Conservation (phyloP, 1,140 invertebrate species). For the Eciton burchellii region DNA sequence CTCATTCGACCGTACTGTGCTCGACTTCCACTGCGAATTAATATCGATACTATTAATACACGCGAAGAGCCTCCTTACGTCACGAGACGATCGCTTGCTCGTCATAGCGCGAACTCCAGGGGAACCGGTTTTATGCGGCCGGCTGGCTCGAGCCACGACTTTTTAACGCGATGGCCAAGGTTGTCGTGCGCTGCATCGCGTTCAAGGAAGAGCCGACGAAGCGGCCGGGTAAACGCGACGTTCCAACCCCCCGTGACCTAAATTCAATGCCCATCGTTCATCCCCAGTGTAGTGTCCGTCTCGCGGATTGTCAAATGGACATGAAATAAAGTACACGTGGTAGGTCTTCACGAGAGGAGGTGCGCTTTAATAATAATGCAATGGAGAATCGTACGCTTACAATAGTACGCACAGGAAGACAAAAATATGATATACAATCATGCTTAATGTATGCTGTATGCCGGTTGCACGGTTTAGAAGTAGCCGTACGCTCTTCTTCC, state of each 20-base stretch:
- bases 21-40: not conserved
- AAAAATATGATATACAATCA: conserved; percentile 46
- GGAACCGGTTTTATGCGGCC: conserved; percentile 40
- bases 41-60: not conserved
- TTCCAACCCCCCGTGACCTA: conserved; percentile 25
- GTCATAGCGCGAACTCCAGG: not conserved
- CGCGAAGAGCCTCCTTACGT: conserved; percentile 28
- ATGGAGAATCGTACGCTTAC: conserved; percentile 58
- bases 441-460: conserved; percentile 4
- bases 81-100: conserved; percentile 28
- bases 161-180: conserved; percentile 20
- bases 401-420: conserved; percentile 51
- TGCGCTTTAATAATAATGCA: conserved; percentile 55
- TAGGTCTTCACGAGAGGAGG: conserved; percentile 49
- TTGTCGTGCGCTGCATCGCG: not conserved
- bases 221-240: not conserved
- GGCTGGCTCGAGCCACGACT: not conserved
- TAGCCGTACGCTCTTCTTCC: conserved; percentile 23
- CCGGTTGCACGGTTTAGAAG: conserved; percentile 9
- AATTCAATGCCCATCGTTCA: conserved; percentile 9
- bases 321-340: conserved; percentile 30
- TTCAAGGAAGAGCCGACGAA: not conserved
- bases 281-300: not conserved
- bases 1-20: too few species aligned
- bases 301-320: not conserved